Evolutionary conservation across 2,888 invertebrate genomes (phyloP), one percentile per base, ranked within the genome.

Genomic region (Pandemis corylana): DNA sequence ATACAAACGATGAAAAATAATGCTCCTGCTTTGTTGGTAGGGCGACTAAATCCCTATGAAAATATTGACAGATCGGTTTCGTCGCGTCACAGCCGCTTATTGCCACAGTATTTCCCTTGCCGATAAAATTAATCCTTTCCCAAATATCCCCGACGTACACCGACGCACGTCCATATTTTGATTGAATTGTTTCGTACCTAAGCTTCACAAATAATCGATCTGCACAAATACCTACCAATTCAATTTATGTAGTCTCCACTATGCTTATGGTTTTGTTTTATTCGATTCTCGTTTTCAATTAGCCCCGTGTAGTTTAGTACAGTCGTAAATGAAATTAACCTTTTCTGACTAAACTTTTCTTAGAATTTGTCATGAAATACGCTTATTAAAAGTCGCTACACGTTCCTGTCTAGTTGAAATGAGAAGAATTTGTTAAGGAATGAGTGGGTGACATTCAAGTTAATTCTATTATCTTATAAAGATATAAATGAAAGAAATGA

Each of bases 111-210:
- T 82, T 77, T 67, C 75, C 72, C 82, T 81, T 86, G 87, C 88
- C 89, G 88, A 90, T 89, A 90, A 90, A 90, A 89, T 90, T 90
- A 90, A 91, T 91, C 91, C 90, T 83, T 85, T 78, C 78, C 85
- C 80, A 84, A 88, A 90, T 89, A 90, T 87, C 83, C 84, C 82
- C 81, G 81, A 78, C 83, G 83, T 85, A 83, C 84, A 83, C 86
- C 81, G 80, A 77, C 83, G 83, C 84, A 85, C 84, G 81, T 81
- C 83, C 85, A 87, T 89, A 89, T 90, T 91, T 87, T 90, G 90
- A 92, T 91, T 90, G 89, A 89, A 93, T 92, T 90, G 89, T 90
- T 89, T 81, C 86, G 84, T 89, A 89, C 88, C 89, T 90, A 88
- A 90, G 89, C 90, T 90, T 87, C 82, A 85, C 88, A 88, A 88